Evolutionary conservation across 2,797 vertebrate genomes (phyloP), one percentile per base, ranked within the genome.

Genomic region (Toxotes lorentzi): DNA sequence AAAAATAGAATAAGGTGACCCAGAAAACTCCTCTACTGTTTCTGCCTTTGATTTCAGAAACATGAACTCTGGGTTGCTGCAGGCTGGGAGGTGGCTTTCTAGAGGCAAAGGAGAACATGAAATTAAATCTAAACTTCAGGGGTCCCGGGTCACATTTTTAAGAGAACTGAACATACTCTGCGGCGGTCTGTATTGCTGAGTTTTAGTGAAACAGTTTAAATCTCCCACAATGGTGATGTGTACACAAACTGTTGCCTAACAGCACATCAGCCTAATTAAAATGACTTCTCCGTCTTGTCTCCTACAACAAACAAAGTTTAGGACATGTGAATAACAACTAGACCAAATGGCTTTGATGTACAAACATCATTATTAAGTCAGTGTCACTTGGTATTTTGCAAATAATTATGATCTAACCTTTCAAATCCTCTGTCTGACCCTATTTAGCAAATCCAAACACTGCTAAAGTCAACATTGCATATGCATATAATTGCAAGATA

Each of bases 121-220:
- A 76, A 72, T 77, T 38, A 79, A 75, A 76, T 54, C 48, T 71
- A n/a, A 74, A 76, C 66, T 48, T 78, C 51, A 62, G 16, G 67
- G 57, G 23, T 76, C 32, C 21, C 1, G 6, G 19, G 50, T 56
- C 63, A 72, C 32, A 24, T 71, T 51, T 70, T 73, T 50, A 43
- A 40, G 14, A 68, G 16, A 73, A 50, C 45, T 75, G 13, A 38
- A 68, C 68, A 19, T 35, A 32, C 30, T 43, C 45, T 75, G 53
- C 24, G 27, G 41, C 14, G 38, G 13, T 23, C 17, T 11, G 21
- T 41, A n/a, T 34, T 70, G 27, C 53, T 41, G 30, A 4, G 48
- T 82, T 65, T 24, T 47, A 73, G 35, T 75, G 24, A 67, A 56
- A 58, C 24, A 48, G 13, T 35, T 74, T 57, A 21, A 63, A 81